Evolutionary conservation across 2,888 invertebrate species (phyloP), one percentile per base, ranked within the genome.

Genomic region (Anoncus sp.): DNA sequence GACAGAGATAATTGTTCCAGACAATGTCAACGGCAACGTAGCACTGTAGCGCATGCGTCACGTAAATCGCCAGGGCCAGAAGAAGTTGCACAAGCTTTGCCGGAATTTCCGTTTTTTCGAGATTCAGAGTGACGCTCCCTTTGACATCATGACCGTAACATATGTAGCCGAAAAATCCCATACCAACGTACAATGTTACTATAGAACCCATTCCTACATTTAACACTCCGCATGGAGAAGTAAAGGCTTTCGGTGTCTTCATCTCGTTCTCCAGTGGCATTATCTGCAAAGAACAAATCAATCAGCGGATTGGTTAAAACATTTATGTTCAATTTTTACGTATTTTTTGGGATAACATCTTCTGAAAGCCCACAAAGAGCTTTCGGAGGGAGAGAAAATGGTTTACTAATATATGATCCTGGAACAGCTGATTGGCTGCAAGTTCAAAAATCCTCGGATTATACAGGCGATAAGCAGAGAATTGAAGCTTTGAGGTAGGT

Each of bases 1-100:
- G 92, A 16, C 92, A 91, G 9, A 96, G 91, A 89, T 95, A 96
- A 72, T 95, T 94, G 85, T 96, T 97, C 97, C 98, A 98, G 55
- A 97, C 93, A 82, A 99, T 97, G 86, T 97, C 97, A 84, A 98
- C 96, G 7, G 99, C 98, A 1, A 99, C 99, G 91, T 98, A 99
- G 91, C 98, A 97, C 86, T 98, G 98, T 40, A 99, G 92, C 0
- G 96, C 96, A 90, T 99, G 99, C 0, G 98, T 97, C 69, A 98
- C 95, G 92, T 96, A 98, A 83, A 99, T 98, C 0, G 97, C 95
- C 80, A 96, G 91, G 0, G 97, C 96, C 59, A 97, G 90, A 85
- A 96, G 93, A 16, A 95, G 92, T 88, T 96, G 95, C 0, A 96
- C 96, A 16, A 94, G 93, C 89, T 95, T 95, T 0, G 95, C 96